These are phyloP conservation scores for Odobenus rosmarus DNA, from an alignment of 2,113 vertebrate genomes.

Conservation along the genomic window DNA sequence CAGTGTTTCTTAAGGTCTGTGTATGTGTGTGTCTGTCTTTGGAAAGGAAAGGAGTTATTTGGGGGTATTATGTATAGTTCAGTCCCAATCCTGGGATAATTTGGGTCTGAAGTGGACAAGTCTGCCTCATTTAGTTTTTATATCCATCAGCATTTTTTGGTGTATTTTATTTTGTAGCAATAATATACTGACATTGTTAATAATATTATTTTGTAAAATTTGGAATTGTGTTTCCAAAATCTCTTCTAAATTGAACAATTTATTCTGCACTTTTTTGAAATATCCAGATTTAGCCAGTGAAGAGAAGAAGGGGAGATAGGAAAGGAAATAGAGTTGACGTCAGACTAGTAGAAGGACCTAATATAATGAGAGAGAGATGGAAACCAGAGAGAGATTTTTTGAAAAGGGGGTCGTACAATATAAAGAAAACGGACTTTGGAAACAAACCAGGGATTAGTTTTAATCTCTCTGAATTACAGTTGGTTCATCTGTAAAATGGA, in stretches of 20 bases:
- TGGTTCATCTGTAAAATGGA: neutral
- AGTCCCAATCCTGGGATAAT: neutral
- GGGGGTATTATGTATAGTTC: neutral
- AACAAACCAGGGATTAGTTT: conserved; percentile 11
- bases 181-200: neutral
- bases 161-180: neutral
- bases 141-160: neutral
- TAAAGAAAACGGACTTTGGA: neutral
- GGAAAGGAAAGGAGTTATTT: neutral
- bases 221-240: neutral
- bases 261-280: neutral
- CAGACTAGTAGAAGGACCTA: neutral
- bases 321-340: neutral
- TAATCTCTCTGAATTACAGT: neutral
- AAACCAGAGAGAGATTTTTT: conserved; percentile 25
- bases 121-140: conserved; percentile 4
- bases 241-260: neutral
- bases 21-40: neutral
- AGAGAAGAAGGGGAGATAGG: neutral
- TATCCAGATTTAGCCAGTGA: neutral
- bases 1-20: neutral
- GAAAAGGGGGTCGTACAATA: neutral
- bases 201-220: conserved; percentile 18
- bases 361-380: neutral
- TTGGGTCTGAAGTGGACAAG: neutral